A percentile compares a stretch with the other conserved stretches of the same genome.
Conservation (phyloP, 2,113 vertebrate species). For the Falcunculus frontatus region DNA sequence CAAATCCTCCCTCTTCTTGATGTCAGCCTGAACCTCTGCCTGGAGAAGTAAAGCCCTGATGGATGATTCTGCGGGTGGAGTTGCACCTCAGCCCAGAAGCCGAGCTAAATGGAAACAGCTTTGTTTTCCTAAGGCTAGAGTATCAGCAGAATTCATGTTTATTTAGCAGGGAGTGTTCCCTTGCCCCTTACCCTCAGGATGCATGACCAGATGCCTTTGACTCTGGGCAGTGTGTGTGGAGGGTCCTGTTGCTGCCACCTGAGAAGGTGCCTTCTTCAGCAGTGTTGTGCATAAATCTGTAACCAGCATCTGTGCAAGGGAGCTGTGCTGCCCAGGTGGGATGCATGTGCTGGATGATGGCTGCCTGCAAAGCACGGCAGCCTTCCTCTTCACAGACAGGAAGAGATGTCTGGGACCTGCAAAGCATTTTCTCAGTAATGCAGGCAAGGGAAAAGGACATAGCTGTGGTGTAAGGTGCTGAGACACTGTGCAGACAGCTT, state of each 20-base stretch:
- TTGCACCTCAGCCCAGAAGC: slow-evolving; percentile 39
- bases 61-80: slow-evolving; percentile 23
- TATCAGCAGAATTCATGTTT: slow-evolving; percentile 38
- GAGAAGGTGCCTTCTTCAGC: not conserved
- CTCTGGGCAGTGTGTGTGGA: not conserved
- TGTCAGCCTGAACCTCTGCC: slow-evolving; percentile 36
- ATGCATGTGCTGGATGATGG: not conserved
- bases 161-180: not conserved
- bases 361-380: not conserved
- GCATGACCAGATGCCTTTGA: not conserved
- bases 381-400: not conserved
- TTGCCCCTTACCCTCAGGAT: not conserved
- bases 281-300: not conserved
- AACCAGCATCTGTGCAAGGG: not conserved
- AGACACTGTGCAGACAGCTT: not conserved
- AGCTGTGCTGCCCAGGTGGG: not conserved
- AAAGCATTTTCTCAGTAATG: not conserved
- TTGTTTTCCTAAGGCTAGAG: slow-evolving; percentile 44
- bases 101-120: slow-evolving; percentile 53
- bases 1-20: slow-evolving; percentile 16
- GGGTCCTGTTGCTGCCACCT: not conserved
- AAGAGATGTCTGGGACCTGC: not conserved
- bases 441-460: not conserved
- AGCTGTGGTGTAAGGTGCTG: slow-evolving; percentile 11
- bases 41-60: not conserved